Evolutionary conservation across 2,797 vertebrate genomes (phyloP).

Genomic region (Hapalemur alaotrensis): DNA sequence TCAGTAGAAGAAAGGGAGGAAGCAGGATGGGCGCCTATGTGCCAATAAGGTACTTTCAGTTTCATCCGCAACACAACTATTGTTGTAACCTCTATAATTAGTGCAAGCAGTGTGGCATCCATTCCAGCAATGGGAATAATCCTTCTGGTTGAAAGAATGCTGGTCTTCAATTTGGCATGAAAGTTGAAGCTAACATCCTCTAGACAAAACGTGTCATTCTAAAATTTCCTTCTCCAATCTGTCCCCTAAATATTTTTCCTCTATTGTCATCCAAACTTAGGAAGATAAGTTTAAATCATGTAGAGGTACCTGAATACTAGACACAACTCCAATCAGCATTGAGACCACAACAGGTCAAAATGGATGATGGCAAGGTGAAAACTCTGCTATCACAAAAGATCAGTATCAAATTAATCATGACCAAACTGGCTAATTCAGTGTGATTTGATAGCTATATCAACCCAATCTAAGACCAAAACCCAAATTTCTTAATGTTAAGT

Average conservation of each 20-base stretch:
- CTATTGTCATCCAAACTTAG: constrained; percentile 27
- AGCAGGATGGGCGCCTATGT: constrained; percentile 42
- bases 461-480: constrained; percentile 40
- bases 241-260: constrained; percentile 35
- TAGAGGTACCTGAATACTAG: constrained; percentile 7
- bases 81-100: constrained; percentile 28
- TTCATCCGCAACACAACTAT: constrained; percentile 42
- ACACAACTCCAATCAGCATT: constrained; percentile 28
- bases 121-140: constrained; percentile 33
- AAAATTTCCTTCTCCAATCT: constrained; percentile 33
- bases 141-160: constrained; percentile 48
- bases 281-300: constrained; percentile 15
- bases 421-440: constrained; percentile 38
- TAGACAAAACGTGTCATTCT: constrained; percentile 39
- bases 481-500: constrained; percentile 56
- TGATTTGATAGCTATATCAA: constrained; percentile 23
- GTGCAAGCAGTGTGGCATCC: constrained; percentile 8
- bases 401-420: constrained; percentile 51
- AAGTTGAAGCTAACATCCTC: constrained; percentile 30
- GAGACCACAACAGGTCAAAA: constrained; percentile 50
- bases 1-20: constrained; percentile 37
- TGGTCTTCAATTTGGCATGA: constrained; percentile 30
- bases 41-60: constrained; percentile 46
- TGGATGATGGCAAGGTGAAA: constrained; percentile 26
- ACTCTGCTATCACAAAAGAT: constrained; percentile 41